phyloP scores from a whole-genome alignment of 2,113 vertebrate genomes.

The Myocastor coypus region DNA sequence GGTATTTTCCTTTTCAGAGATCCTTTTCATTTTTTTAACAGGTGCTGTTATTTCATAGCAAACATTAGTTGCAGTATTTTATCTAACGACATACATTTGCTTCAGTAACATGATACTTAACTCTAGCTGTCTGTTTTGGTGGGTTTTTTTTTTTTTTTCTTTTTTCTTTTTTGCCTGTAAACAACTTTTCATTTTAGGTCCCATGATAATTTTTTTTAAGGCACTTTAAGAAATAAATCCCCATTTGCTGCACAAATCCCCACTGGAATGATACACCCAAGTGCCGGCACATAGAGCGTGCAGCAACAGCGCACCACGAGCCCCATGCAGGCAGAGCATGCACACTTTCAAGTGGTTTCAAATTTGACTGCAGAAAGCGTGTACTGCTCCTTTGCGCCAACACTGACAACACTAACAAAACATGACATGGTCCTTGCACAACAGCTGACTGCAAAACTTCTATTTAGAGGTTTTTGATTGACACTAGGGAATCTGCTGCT shows the following conservation, averaged over 20 bases:
- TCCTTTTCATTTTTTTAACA: background rate
- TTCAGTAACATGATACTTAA: constrained; percentile 6
- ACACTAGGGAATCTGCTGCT: background rate
- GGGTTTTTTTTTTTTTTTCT: background rate
- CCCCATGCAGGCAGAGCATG: background rate
- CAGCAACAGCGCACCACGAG: background rate
- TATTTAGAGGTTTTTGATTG: background rate
- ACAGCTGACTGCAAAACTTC: background rate
- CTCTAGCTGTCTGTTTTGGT: background rate
- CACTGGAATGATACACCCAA: background rate
- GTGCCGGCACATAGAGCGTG: background rate
- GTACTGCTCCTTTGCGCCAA: background rate
- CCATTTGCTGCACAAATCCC: background rate
- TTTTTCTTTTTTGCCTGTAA: background rate
- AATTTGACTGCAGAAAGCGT: background rate
- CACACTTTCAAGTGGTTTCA: background rate
- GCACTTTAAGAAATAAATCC: background rate
- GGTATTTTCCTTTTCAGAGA: background rate
- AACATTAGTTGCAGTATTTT: background rate
- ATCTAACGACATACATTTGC: background rate
- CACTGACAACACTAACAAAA: background rate
- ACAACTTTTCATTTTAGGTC: background rate
- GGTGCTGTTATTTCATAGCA: background rate
- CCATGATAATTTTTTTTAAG: background rate
- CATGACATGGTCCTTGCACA: background rate